These are phyloP conservation scores for Tauraco erythrolophus DNA, from an alignment of 2,113 vertebrate genomes.

Conservation along the genomic window DNA sequence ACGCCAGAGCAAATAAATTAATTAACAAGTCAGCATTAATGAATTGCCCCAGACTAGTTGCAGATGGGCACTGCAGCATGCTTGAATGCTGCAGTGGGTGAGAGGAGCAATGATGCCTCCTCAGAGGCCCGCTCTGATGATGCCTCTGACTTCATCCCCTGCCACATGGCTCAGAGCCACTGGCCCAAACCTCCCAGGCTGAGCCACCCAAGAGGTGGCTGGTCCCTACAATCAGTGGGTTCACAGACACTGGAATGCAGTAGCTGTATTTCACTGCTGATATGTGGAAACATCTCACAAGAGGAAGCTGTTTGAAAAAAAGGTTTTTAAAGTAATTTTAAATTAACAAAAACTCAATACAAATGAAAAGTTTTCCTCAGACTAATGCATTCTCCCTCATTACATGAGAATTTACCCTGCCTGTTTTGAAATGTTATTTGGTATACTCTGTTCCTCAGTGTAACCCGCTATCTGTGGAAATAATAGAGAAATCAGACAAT, in stretches of 20 bases:
- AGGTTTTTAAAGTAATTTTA: neutral
- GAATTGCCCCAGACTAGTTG: neutral
- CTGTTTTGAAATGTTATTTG: neutral
- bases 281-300: neutral
- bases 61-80: neutral
- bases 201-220: neutral
- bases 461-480: neutral
- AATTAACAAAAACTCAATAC: neutral
- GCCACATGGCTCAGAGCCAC: rapidly evolving
- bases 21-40: neutral
- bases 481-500: neutral
- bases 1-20: neutral
- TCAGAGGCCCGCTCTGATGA: neutral
- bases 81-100: rapidly evolving
- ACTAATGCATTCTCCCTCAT: neutral
- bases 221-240: neutral
- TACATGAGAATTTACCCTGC: neutral
- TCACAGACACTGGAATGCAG: rapidly evolving
- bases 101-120: neutral
- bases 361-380: neutral
- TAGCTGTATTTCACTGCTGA: neutral
- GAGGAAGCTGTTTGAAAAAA: neutral
- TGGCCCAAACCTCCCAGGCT: neutral
- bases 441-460: neutral
- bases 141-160: neutral